Evolutionary conservation across 1,140 invertebrate genomes (phyloP), one percentile per base, ranked within the genome.

Genomic region (Drosophila burlai): DNA sequence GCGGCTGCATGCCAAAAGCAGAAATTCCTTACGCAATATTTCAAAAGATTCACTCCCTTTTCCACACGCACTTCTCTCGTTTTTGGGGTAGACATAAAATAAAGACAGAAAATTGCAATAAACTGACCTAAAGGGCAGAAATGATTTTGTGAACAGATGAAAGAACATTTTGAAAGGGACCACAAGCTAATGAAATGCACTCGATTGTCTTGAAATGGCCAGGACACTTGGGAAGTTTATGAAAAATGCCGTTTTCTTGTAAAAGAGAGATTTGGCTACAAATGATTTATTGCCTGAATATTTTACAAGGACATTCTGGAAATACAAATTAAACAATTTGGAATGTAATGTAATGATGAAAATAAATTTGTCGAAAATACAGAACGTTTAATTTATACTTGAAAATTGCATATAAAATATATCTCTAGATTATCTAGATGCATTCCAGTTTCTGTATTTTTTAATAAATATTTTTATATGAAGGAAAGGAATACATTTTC

Each of bases 121-220:
- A 74, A 55, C 34, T 49, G 57, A 36, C 49, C 68, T 42, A 40
- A 73, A 74, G 68, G 49, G 29, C 66, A 43, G 24, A 47, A 71
- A 71, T 49, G 49, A 36, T 50, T 71, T 49, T 72, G 18, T 49
- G 29, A 71, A 26, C 38, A 59, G n/a, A 43, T 38, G 13, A 73
- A 60, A 24, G 36, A 43, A 24, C 45, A 45, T 42, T 42, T 71
- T 29, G 38, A 45, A 34, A 13, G 10, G 29, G n/a, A 13, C 43
- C 18, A 58, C 10, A 40, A 50, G 54, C 38, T 42, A 72, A 59
- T 59, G 52, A 71, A 69, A 49, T 42, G 34, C 52, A 42, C 45
- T 71, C 49, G 38, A 29, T 29, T 45, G 59, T 42, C 65, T 49
- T 49, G 24, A 71, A 55, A 29, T 45, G 13, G 26, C 21, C 29